Evolutionary conservation across 2,888 invertebrate genomes (phyloP), one percentile per base, ranked within the genome.

Genomic region (Ischnus inquisitorius): DNA sequence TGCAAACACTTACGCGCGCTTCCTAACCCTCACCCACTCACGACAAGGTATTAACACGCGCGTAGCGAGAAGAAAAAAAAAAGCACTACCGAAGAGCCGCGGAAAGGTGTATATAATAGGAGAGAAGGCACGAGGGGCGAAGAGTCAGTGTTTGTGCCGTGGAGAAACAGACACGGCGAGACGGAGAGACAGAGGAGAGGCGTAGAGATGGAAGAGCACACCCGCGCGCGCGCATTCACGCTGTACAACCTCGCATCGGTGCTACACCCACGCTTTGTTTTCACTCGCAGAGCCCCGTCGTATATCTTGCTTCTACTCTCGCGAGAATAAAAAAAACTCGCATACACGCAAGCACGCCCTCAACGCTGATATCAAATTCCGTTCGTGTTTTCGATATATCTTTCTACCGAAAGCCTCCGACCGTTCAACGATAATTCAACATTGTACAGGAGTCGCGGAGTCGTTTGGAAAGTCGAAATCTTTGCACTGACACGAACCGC

Each of bases 221-320:
- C 60, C 76, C 22, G 64, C 65, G 81, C 81, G 81, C 76, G 81
- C 81, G 77, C 81, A 76, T 71, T 77, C 69, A 82, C 81, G 46
- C 81, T 28, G 76, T 71, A 83, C 48, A 83, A 79, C 16, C 43
- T 77, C 65, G 80, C 72, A 77, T 80, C 46, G 72, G 77, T 80
- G 60, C 43, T 69, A 74, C 83, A 84, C 83, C 80, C 83, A 84
- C 83, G 83, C 83, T 83, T 84, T 80, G 80, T 80, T 83, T 83
- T 83, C 80, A 80, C 76, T 60, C 60, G 60, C 10, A 54, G 22
- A 43, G 25, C n/a, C 51, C n/a, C 46, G 43, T 16, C 6, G 25
- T 46, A 46, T 10, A 43, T 43, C 25, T 28, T 43, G 43, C n/a
- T 16, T 60, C 3, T 54, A 19, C 10, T n/a, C 43, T 34, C 34